Base-by-base conservation (phyloP, 2,797 vertebrate species). In the Neosilurus hyrtlii region DNA sequence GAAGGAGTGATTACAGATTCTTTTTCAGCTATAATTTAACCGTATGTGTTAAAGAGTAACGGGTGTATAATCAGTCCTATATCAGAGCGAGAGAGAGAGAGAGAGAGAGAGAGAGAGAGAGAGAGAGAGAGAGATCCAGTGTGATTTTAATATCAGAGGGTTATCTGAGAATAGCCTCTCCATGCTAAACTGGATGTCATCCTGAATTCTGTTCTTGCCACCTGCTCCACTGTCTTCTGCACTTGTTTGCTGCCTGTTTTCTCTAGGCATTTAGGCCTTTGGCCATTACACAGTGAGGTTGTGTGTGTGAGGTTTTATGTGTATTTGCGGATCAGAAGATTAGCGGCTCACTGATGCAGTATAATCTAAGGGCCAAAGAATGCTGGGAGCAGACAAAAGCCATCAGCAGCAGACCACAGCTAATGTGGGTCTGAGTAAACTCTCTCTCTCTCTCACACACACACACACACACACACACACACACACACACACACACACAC, bases 351-450 rank as follows among this genome's bases (percentile, higher is more conserved):
- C 65, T 82, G 65, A 85, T 79, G 82, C 86, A 63, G 80, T 57
- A 73, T 79, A 82, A 66, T 72, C 84, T 74, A 62, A 82, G 63
- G 76, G 73, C 57, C 66, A 82, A 52, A 78, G 73, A 85, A 73
- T 82, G 77, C 77, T 86, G 77, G 77, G 92, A 93, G 88, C 88
- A 91, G 90, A 91, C 91, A 35, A 85, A 88, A 93, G 91, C 92
- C 90, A 92, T 88, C 87, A 91, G 91, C 91, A 93, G 88, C 89
- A 92, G 92, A 94, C 92, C 93, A 92, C 57, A 77, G 37, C 90
- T 94, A 94, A 94, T 94, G 84, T 89, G 91, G 89, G 91, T 90
- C 87, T 93, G 84, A 91, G 51, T 88, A 91, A 92, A 93, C 62
- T 6, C 3, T 14, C 24, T 26, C 24, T 14, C 63, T 16, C 63